A percentile compares a stretch with the other conserved stretches of the same genome.
These are phyloP conservation scores for Alethe castanea DNA, from an alignment of 2,113 vertebrate species.

Conservation along the genomic window DNA sequence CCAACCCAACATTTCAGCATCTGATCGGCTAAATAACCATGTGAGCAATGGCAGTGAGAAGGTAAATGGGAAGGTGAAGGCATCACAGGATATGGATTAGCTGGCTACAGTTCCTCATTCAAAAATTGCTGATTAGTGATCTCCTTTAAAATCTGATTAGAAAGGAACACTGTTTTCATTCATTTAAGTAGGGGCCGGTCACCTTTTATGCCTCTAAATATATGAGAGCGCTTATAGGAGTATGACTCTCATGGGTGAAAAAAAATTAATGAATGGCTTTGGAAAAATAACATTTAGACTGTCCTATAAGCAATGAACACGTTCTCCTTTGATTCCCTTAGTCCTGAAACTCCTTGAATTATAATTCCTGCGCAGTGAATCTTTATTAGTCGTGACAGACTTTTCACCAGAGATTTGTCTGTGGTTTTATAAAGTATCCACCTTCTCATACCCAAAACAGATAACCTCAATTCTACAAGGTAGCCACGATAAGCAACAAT, in stretches of 20 bases:
- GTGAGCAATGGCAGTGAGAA: slow-evolving; percentile 24
- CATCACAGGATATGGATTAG: slow-evolving; percentile 5
- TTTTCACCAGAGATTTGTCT: background rate
- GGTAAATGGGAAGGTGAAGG: slow-evolving; percentile 38
- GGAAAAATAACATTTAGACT: background rate
- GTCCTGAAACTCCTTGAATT: slow-evolving; percentile 4
- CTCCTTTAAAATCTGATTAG: slow-evolving; percentile 40
- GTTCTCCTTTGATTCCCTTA: background rate
- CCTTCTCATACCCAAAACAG: background rate
- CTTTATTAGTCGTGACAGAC: background rate
- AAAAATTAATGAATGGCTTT: background rate
- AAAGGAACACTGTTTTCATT: slow-evolving; percentile 34
- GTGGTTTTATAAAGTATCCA: background rate
- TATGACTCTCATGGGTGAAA: background rate
- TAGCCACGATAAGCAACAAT: background rate
- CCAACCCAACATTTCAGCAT: slow-evolving; percentile 31
- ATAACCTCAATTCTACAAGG: background rate
- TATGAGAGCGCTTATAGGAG: background rate
- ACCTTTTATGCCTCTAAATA: slow-evolving; percentile 8
- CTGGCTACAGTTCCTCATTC: slow-evolving; percentile 24
- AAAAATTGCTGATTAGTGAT: slow-evolving; percentile 37
- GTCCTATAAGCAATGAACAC: background rate
- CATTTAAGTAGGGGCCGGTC: background rate
- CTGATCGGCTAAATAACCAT: slow-evolving; percentile 29
- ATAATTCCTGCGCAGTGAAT: background rate